Base-by-base conservation (phyloP, 2,113 vertebrate genomes). In the Alligator mississippiensis region DNA sequence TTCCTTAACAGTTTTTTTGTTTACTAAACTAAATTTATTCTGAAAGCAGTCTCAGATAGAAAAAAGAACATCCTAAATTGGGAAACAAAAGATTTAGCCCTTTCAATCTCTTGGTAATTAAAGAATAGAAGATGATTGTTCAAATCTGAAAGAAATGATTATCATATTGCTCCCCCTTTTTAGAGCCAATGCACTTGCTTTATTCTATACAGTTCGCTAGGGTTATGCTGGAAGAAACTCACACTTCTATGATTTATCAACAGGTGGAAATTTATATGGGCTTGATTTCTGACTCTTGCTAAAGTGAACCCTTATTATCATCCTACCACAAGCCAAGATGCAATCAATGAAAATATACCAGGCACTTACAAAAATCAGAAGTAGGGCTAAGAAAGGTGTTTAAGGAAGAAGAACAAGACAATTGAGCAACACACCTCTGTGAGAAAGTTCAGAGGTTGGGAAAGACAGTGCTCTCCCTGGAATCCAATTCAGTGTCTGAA, bases 241-340 rank as follows among this genome's bases (percentile, higher is more conserved):
- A 90, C 47, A 87, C 80, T 34, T 91, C 82, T 30, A 47, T 88
- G 89, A 85, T 66, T 96, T 88, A 82, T 90, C 87, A 72, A 66
- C 38, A 94, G 21, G 21, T 84, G 77, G 93, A 93, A 80, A 30
- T 25, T 61, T 90, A 28, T 28, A 85, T 63, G 55, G 5, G 66
- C 24, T 60, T 77, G 55, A 30, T 85, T 84, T 64, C 16, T 84
- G 58, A 93, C 86, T 89, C 90, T 91, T 86, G 13, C 62, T 90
- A 1, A 88, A 80, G 77, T 89, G 57, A 91, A 89, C 90, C 78
- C 30, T 30, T 17, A 83, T 62, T 90, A 90, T 68, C n/a, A 21
- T 80, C 63, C 70, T 25, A 38, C 82, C 22, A 89, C 10, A 76
- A 90, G 28, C 58, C 80, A 2, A 28, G 0, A 61, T 25, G 11